Evolutionary conservation across 2,888 invertebrate species (phyloP), one percentile per base, ranked within the genome.

Genomic region (Amaurobius ferox): DNA sequence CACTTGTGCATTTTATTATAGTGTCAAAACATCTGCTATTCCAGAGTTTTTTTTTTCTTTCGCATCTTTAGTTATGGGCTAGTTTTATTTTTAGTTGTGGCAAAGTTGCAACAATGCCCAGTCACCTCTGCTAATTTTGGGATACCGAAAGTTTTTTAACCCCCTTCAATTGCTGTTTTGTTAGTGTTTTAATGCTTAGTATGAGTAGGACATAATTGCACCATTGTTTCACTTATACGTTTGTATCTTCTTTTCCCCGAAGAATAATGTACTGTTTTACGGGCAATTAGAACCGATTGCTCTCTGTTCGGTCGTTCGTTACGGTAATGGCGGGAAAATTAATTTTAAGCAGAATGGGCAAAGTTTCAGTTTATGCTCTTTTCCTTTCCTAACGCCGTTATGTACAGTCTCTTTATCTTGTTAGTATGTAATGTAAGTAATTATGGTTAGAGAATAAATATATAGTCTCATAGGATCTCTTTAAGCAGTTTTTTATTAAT

Each of bases 71-170:
- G 72, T 55, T 73, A 23, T 29, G 35, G 72, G 72, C 6, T 44
- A 16, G 16, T 44, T 61, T 32, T 74, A 74, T 74, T 62, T 74
- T 74, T 74, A 74, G 78, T 61, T 78, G 78, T 68, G 61, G 61
- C 48, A 70, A 26, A 7, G 32, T 39, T n/a, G 48, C 70, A 62
- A 62, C 72, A 44, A 28, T 39, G 35, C n/a, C 13, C 16, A 7
- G n/a, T 28, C 35, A 73, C 39, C 35, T 28, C 29, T 39, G n/a
- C 73, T 19, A 62, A 64, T 39, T 74, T 62, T 39, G 26, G 44
- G 44, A 9, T 44, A 44, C 35, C 35, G 6, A 5, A 16, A 2
- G 2, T 16, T 44, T 44, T 44, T 44, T 7, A 9, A 5, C 16
- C 16, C 16, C 9, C 16, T 16, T 44, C 2, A 44, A 44, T 16